Base-by-base conservation (phyloP, 2,113 vertebrate species). In the Scopus umbretta region DNA sequence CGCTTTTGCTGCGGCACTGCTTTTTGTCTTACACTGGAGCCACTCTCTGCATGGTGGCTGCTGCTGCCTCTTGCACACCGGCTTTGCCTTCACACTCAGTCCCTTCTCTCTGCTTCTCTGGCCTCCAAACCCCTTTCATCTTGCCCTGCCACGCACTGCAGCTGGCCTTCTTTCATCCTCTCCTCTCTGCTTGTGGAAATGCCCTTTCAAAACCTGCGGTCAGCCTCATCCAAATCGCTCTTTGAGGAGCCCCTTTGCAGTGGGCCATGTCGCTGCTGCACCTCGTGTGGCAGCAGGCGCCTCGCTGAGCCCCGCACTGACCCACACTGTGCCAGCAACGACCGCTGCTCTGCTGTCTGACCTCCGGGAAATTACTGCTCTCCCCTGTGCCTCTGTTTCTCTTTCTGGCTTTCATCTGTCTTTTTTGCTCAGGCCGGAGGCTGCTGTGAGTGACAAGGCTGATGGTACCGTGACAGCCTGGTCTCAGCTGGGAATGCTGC, bases 221-320 rank as follows among this genome's bases (percentile, higher is more conserved):
- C 7, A 2, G 52, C 25, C 32, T 9, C 13, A 1, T 43, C n/a
- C 7, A 2, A 2, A 21, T 0, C 0, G 0, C 40, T 32, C 55
- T 42, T 4, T 9, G 65, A 71, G 83, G 16, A 76, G 29, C 36
- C 26, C 34, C 16, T 7, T 16, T 6, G 62, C 56, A 17, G 36
- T 0, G 1, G 80, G 65, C 3, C 73, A 2, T 0, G 7, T 9
- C 0, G 4, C 47, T 29, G 81, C 30, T 10, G 58, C 66, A 5
- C 7, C 50, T 75, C 4, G 0, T 3, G 26, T 3, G 50, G 16
- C 40, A 19, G 34, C 0, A 1, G 76, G 6, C 9, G 1, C 53
- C 80, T 36, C 1, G 2, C 62, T 1, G 0, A 23, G 42, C 42
- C 26, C 65, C 5, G 0, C 2, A 0, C 20, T 0, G 4, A n/a